Base-by-base conservation (phyloP, 2,113 vertebrate genomes). In the Megalops atlanticus region DNA sequence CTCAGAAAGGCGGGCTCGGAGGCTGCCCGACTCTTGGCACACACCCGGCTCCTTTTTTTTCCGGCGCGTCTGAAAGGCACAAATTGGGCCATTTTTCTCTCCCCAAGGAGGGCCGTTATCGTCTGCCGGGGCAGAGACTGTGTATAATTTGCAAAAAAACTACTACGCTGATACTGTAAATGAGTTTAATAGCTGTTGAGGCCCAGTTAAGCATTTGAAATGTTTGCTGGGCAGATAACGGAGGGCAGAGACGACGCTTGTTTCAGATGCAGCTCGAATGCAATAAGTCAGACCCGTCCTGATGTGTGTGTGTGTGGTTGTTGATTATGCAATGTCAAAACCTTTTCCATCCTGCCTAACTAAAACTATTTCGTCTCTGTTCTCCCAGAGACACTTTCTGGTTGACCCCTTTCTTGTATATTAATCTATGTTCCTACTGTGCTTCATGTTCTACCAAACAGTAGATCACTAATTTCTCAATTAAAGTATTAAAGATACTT, bases 111-210 rank as follows among this genome's bases (percentile, higher is more conserved):
- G 84, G 77, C 73, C 49, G 84, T 93, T 94, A 94, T 94, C 93
- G 8, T 84, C 86, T 83, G 81, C 79, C 52, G 85, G 88, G 89
- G 91, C 90, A 92, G 85, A 87, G 90, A 91, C 89, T 89, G 89
- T 89, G 82, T 87, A 90, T 92, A 92, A 92, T 92, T 94, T 90
- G 87, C 87, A 91, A 92, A 92, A 58, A 88, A 91, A 92, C 91
- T 83, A 90, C 90, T 88, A 86, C 84, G 84, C 90, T 90, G 91
- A 94, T 94, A 92, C 89, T 87, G 89, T 83, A 94, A 94, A 93
- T 94, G 83, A 85, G 84, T 92, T 91, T 94, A 94, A 94, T 94
- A 89, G 92, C 90, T 78, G 90, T 86, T 86, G 88, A 90, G 89
- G 87, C 88, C 87, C 81, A 84, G 86, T 89, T 91, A 89, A 89